These are phyloP conservation scores for Aythya fuligula DNA, from an alignment of 2,797 vertebrate species.

Conservation along the genomic window DNA sequence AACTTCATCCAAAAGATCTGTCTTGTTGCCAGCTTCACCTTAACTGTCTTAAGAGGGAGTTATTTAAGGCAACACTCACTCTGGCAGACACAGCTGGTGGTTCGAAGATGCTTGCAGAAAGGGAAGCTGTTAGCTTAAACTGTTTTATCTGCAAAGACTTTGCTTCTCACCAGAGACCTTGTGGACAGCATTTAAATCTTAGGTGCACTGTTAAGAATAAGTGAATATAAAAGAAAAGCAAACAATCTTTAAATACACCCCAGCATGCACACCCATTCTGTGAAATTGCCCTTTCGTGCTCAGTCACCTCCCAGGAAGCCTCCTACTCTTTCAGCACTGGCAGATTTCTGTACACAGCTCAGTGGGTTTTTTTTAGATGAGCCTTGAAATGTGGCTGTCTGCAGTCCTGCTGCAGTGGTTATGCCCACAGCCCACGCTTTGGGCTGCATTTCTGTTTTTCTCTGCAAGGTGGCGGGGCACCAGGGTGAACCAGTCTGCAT, in stretches of 20 bases:
- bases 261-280: neutral
- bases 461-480: neutral
- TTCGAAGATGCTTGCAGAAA: neutral
- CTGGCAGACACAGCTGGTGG: neutral
- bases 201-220: neutral
- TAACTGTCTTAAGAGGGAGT: neutral
- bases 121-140: neutral
- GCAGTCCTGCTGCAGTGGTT: neutral
- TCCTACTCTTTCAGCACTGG: neutral
- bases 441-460: neutral
- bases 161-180: neutral
- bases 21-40: neutral
- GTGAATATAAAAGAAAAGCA: neutral
- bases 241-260: neutral
- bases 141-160: neutral
- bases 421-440: neutral
- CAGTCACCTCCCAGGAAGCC: neutral
- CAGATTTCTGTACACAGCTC: neutral
- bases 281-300: neutral
- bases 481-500: neutral
- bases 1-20: neutral
- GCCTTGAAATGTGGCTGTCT: neutral
- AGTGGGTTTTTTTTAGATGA: neutral
- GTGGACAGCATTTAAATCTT: neutral
- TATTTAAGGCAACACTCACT: neutral